phyloP scores from a whole-genome alignment of 2,797 vertebrate genomes.

The Limnodromus scolopaceus region DNA sequence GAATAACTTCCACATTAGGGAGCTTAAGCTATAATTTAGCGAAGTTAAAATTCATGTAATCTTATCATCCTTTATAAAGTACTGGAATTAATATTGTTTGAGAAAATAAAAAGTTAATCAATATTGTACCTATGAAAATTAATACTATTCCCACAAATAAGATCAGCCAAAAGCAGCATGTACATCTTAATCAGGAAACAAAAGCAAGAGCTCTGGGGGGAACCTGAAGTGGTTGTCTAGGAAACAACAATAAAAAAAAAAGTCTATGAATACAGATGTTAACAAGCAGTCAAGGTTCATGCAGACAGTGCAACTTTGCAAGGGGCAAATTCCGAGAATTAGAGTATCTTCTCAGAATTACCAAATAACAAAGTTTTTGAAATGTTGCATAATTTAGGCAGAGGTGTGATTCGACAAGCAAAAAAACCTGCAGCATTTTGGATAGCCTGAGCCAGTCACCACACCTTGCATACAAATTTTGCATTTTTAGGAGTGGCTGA shows the following conservation, averaged over 20 bases:
- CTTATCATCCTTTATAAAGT: constrained; percentile 33
- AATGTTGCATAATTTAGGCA: background rate
- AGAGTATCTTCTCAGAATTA: background rate
- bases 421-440: background rate
- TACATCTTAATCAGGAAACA: constrained; percentile 32
- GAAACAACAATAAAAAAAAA: constrained; percentile 25
- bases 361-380: background rate
- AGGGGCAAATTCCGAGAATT: constrained; percentile 5
- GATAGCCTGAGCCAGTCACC: background rate
- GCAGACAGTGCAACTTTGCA: background rate
- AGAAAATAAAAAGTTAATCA: constrained; percentile 57
- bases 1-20: constrained; percentile 10
- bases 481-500: background rate
- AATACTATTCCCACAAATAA: constrained; percentile 16
- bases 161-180: constrained; percentile 31
- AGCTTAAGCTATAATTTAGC: constrained; percentile 28
- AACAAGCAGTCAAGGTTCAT: constrained; percentile 30
- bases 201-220: constrained; percentile 36
- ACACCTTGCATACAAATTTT: background rate
- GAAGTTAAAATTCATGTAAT: constrained; percentile 47
- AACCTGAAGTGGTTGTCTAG: constrained; percentile 55
- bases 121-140: background rate
- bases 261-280: constrained; percentile 17
- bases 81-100: constrained; percentile 30
- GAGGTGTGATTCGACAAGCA: background rate